These are phyloP conservation scores for Xanthostigma xanthostigma DNA, from an alignment of 2,888 invertebrate genomes.

Conservation along the genomic window DNA sequence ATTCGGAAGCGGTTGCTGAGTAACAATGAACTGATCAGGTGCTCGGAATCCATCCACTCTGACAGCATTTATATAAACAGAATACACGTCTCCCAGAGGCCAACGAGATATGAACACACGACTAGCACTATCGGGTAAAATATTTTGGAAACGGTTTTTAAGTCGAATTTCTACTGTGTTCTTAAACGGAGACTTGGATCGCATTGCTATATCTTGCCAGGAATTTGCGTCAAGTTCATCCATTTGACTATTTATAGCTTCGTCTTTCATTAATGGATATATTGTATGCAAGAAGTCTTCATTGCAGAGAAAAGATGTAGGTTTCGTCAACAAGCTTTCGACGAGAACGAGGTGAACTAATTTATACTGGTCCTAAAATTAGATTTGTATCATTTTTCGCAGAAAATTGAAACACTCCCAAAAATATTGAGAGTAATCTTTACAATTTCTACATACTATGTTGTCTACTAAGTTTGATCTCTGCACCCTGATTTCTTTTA, in stretches of 20 bases:
- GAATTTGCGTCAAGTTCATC: slow-evolving; percentile 22
- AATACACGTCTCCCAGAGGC: slow-evolving; percentile 22
- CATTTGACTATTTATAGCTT: slow-evolving; percentile 22
- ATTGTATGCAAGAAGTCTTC: slow-evolving; percentile 19
- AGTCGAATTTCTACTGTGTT: neutral
- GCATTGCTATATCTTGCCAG: slow-evolving; percentile 30
- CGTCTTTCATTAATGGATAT: slow-evolving; percentile 17
- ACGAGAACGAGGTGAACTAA: slow-evolving; percentile 29
- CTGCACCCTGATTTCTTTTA: slow-evolving; percentile 23
- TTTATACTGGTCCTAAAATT: slow-evolving; percentile 27
- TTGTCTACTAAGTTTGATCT: slow-evolving; percentile 28
- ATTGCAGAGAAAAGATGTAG: slow-evolving; percentile 25
- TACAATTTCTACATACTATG: slow-evolving; percentile 6
- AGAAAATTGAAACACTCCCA: too few species aligned
- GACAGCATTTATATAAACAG: slow-evolving; percentile 31
- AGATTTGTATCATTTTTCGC: too few species aligned
- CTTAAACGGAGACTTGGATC: slow-evolving; percentile 9
- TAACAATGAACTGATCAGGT: slow-evolving; percentile 27
- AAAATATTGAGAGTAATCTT: too few species aligned
- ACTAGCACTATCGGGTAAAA: slow-evolving; percentile 22
- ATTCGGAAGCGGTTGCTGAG: slow-evolving; percentile 29
- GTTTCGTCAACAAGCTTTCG: slow-evolving; percentile 26
- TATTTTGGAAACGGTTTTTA: slow-evolving; percentile 27
- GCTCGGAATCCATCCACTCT: slow-evolving; percentile 25
- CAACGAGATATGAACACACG: slow-evolving; percentile 25